Base-by-base conservation (phyloP, 2,888 invertebrate genomes). In the Scaptomyza cyrtandrae region DNA sequence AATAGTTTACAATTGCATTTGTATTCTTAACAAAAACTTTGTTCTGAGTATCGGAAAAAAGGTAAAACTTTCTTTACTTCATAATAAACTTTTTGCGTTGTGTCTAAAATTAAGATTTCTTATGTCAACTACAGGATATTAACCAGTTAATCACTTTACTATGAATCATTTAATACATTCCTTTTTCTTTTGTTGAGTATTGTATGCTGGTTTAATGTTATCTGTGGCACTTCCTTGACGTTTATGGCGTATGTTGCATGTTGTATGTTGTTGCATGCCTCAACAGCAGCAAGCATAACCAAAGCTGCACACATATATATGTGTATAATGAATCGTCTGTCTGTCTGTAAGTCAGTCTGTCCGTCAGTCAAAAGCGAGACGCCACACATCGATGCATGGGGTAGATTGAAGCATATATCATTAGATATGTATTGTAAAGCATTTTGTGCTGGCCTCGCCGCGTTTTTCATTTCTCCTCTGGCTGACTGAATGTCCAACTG, bases 381-480 rank as follows among this genome's bases (percentile, higher is more conserved):
- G 73, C 61, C 77, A 84, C 78, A 80, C 74, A 86, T 82, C 59
- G 35, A 55, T 14, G 35, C 24, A 68, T 19, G 44, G 19, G n/a
- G n/a, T 39, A 14, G 14, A 39, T 48, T 44, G 2, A 24, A 24
- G 24, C 19, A 45, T 59, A 56, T 45, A 71, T 76, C 61, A 70
- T 67, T 77, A 65, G 57, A 65, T 64, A 63, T 62, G 62, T 65
- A 71, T 64, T 78, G 71, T 62, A 57, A 56, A 58, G 53, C 49
- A 61, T 64, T 68, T 71, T 61, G 10, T 41, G 73, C 70, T 79
- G 84, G 88, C 83, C 86, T 83, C 83, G 84, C 55, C 73, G 88
- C 73, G 82, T 88, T 83, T 88, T 83, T 83, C 82, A 83, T 83
- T 83, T 83, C 82, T 83, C 82, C 82, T 88, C 82, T 83, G 88